These are phyloP conservation scores for Monopterus albus DNA, from an alignment of 2,113 vertebrate genomes.

Conservation along the genomic window DNA sequence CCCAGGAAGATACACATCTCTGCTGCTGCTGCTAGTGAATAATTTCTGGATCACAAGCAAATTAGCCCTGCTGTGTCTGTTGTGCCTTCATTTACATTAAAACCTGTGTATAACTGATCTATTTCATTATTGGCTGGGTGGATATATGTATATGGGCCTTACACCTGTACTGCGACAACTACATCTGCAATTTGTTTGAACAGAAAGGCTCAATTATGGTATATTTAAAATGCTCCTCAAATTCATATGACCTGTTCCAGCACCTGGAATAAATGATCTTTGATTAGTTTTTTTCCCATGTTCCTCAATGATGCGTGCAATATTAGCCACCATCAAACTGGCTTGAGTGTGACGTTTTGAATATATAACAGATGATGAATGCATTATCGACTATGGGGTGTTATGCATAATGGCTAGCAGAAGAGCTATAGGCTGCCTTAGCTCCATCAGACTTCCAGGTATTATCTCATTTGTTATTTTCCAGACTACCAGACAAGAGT, in stretches of 20 bases:
- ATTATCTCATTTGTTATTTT: slow-evolving; percentile 49
- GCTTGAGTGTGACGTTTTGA: slow-evolving; percentile 65
- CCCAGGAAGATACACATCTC: slow-evolving; percentile 67
- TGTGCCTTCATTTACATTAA: slow-evolving; percentile 37
- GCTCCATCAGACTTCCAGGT: slow-evolving; percentile 32
- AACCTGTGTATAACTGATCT: slow-evolving; percentile 16
- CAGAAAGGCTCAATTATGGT: slow-evolving; percentile 38
- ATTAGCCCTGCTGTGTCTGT: slow-evolving; percentile 43
- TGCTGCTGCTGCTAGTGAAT: slow-evolving; percentile 41
- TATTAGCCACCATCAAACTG: slow-evolving; percentile 70
- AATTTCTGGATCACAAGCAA: slow-evolving; percentile 49
- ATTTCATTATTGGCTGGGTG: slow-evolving; percentile 21
- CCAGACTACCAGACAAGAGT: slow-evolving; percentile 19
- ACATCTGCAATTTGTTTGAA: slow-evolving; percentile 28
- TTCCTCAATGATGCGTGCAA: slow-evolving; percentile 56
- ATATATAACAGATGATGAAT: slow-evolving; percentile 76
- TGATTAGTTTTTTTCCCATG: slow-evolving; percentile 55
- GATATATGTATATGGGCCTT: slow-evolving; percentile 16
- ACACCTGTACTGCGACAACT: slow-evolving; percentile 27
- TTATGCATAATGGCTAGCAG: slow-evolving; percentile 47
- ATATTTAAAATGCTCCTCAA: slow-evolving; percentile 49
- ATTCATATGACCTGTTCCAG: slow-evolving; percentile 45
- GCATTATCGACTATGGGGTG: slow-evolving; percentile 60
- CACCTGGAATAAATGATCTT: slow-evolving; percentile 69
- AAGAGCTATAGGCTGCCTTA: slow-evolving; percentile 28